Conservation (phyloP, 1,140 invertebrate genomes). For the Drosophila biarmipes region DNA sequence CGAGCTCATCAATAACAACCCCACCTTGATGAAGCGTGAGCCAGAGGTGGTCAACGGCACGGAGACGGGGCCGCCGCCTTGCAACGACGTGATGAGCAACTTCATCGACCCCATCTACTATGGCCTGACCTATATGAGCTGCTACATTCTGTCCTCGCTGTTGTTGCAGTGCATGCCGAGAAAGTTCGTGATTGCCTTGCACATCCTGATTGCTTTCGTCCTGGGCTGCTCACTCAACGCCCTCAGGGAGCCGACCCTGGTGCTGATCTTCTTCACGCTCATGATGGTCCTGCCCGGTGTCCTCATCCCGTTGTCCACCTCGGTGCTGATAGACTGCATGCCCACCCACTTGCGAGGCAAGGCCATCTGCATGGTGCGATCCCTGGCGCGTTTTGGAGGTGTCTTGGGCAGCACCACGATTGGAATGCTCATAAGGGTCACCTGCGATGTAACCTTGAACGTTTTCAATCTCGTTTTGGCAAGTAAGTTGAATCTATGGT, state of each 20-base stretch:
- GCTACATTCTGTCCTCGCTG: neutral
- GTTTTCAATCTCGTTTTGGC: constrained; percentile 7
- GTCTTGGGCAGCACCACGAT: constrained; percentile 2
- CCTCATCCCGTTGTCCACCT: constrained; percentile 8
- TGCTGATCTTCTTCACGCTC: constrained; percentile 12
- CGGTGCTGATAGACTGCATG: constrained; percentile 8
- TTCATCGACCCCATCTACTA: constrained; percentile 19
- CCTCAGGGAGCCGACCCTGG: neutral
- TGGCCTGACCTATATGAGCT: neutral
- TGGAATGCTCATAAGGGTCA: constrained; percentile 9
- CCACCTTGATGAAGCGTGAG: neutral
- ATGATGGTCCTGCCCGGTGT: constrained; percentile 17
- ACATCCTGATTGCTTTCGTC: neutral
- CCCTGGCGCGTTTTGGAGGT: constrained; percentile 9
- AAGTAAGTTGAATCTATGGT: neutral
- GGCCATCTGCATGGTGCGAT: constrained; percentile 7
- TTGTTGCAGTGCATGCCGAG: constrained; percentile 4
- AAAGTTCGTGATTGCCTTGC: constrained; percentile 1
- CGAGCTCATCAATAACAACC: neutral
- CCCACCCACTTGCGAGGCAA: constrained; percentile 24
- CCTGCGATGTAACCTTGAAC: constrained; percentile 16
- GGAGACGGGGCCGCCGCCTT: neutral
- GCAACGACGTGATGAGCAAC: constrained; percentile 6
- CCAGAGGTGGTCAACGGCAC: neutral
- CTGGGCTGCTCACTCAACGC: constrained; percentile 4